A percentile compares a stretch with the other conserved stretches of the same genome.
Conservation (phyloP, 2,113 vertebrate species). For the Festucalex cinctus region DNA sequence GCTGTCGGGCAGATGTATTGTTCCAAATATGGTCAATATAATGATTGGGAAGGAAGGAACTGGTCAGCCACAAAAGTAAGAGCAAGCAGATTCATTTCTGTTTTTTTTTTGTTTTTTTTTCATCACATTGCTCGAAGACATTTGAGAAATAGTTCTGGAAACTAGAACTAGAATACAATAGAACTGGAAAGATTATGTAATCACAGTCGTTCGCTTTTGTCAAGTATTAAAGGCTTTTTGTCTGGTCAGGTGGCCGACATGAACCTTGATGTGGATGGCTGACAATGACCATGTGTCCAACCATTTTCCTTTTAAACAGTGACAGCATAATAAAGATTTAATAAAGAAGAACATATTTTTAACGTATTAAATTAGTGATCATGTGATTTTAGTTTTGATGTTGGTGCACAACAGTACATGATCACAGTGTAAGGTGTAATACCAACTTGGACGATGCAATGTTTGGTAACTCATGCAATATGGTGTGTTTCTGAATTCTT, state of each 20-base stretch:
- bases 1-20: neutral
- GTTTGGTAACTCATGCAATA: too few relatives aligned
- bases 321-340: too few relatives aligned
- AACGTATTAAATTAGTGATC: too few relatives aligned
- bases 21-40: neutral
- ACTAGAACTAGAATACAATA: too few relatives aligned
- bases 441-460: too few relatives aligned
- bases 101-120: neutral
- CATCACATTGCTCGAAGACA: neutral
- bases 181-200: neutral
- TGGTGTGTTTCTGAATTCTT: too few relatives aligned
- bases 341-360: too few relatives aligned
- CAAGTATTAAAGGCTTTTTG: neutral
- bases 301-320: too few relatives aligned
- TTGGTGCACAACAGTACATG: too few relatives aligned
- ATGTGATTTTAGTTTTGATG: too few relatives aligned
- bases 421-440: too few relatives aligned
- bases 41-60: neutral
- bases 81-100: neutral
- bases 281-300: too few relatives aligned
- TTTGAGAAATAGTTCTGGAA: neutral
- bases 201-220: neutral
- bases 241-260: neutral
- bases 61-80: neutral
- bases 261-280: neutral